These are phyloP conservation scores for Anarhynchus alexandrinus DNA, from an alignment of 2,113 vertebrate species.

Conservation along the genomic window DNA sequence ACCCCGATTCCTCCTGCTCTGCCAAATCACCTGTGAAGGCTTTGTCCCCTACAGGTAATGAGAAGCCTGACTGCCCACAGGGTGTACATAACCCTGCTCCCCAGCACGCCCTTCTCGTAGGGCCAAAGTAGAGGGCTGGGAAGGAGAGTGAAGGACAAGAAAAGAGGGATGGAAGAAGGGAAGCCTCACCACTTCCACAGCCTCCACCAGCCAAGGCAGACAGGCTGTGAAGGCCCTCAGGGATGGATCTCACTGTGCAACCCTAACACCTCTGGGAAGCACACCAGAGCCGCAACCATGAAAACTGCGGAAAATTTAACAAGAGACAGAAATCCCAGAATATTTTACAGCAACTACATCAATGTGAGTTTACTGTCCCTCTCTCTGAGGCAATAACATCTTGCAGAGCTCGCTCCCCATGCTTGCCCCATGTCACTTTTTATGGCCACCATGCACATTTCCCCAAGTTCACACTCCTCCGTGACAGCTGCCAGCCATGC, in stretches of 20 bases:
- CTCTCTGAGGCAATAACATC: background rate
- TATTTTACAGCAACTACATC: background rate
- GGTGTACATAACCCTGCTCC: background rate
- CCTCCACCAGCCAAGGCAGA: background rate
- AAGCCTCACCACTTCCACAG: background rate
- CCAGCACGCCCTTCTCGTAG: background rate
- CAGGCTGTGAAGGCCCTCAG: rapidly evolving
- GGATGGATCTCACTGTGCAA: background rate
- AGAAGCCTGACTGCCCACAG: background rate
- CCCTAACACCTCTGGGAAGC: background rate
- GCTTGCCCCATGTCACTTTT: background rate
- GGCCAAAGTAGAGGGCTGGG: background rate
- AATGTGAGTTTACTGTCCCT: background rate
- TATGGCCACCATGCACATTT: rapidly evolving
- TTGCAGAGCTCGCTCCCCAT: background rate
- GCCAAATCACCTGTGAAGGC: rapidly evolving
- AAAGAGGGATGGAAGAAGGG: background rate
- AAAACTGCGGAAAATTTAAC: background rate
- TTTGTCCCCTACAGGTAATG: background rate
- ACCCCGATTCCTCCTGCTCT: background rate
- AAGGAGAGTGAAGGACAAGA: background rate
- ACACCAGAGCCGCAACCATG: background rate
- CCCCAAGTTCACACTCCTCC: background rate
- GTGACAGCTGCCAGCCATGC: background rate
- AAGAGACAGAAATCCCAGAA: background rate